These are phyloP conservation scores for Ascidia mentula DNA, from an alignment of 23 tunicate genomes.

Conservation along the genomic window DNA sequence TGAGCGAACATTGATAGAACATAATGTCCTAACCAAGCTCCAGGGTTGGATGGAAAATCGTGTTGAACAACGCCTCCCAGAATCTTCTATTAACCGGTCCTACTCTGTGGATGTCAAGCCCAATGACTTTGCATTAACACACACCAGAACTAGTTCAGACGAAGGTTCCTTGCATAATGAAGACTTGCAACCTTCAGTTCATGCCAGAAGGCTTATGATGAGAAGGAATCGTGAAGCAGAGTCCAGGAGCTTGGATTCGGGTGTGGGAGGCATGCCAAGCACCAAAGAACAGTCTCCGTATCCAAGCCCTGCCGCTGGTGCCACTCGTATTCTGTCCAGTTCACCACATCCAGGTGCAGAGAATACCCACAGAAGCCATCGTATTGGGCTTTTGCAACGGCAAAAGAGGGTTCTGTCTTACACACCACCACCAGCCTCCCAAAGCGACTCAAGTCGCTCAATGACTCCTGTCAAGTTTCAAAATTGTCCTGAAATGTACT, in stretches of 20 bases:
- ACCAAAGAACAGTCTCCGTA: neutral
- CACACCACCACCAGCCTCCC: neutral
- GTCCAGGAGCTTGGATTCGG: constrained; percentile 35
- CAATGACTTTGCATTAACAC: neutral
- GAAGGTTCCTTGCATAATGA: neutral
- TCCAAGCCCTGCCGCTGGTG: neutral
- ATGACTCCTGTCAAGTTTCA: neutral
- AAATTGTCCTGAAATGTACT: neutral
- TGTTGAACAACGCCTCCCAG: neutral
- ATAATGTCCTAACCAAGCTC: constrained; percentile 5
- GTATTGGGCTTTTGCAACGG: neutral
- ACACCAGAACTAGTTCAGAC: neutral
- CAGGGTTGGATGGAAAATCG: constrained; percentile 29
- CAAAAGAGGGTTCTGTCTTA: neutral
- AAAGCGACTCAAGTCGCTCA: neutral
- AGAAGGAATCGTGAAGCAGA: constrained; percentile 1
- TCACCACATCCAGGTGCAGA: neutral
- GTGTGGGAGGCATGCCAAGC: constrained; percentile 22
- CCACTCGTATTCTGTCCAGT: neutral
- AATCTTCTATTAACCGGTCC: neutral
- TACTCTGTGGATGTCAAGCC: neutral
- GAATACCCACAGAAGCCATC: neutral
- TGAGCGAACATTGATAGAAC: constrained; percentile 33
- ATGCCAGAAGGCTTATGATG: neutral
- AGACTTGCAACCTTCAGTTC: neutral